phyloP scores from a whole-genome alignment of 2,888 invertebrate species.

The Norana najaformis region DNA sequence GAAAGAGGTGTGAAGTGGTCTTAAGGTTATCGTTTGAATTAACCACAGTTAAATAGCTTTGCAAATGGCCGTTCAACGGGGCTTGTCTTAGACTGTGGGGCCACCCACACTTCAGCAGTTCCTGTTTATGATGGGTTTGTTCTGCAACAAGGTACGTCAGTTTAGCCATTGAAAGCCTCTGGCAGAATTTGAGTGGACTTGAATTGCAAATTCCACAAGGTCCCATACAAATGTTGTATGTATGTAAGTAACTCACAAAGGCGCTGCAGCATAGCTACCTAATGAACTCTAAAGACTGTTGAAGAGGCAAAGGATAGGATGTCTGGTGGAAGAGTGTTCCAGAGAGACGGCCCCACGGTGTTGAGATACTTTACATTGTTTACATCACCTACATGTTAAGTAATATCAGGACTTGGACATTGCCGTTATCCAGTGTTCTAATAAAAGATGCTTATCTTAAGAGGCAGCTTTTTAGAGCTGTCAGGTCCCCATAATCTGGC shows the following conservation, averaged over 20 bases:
- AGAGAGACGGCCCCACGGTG: no score
- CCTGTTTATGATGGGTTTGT: conserved; percentile 97
- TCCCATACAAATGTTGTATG: background rate
- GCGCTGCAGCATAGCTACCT: no score
- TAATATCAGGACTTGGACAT: background rate
- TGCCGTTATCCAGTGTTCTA: background rate
- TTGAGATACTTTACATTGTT: background rate
- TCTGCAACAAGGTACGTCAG: conserved; percentile 71
- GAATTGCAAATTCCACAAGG: background rate
- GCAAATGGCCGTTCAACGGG: conserved; percentile 86
- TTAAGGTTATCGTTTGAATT: background rate
- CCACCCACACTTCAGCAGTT: conserved; percentile 95
- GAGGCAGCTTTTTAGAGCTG: no score
- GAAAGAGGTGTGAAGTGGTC: background rate
- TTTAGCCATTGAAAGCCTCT: background rate
- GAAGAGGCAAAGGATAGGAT: no score
- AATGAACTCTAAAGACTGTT: no score
- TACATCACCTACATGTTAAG: background rate
- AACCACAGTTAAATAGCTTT: conserved; percentile 66
- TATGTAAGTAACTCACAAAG: no score
- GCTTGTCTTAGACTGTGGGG: conserved; percentile 93
- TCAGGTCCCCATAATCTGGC: no score
- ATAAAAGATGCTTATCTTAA: background rate
- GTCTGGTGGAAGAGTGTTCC: no score
- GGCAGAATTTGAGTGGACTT: background rate